These are phyloP conservation scores for Florisuga fusca DNA, from an alignment of 2,797 vertebrate genomes.

Conservation along the genomic window DNA sequence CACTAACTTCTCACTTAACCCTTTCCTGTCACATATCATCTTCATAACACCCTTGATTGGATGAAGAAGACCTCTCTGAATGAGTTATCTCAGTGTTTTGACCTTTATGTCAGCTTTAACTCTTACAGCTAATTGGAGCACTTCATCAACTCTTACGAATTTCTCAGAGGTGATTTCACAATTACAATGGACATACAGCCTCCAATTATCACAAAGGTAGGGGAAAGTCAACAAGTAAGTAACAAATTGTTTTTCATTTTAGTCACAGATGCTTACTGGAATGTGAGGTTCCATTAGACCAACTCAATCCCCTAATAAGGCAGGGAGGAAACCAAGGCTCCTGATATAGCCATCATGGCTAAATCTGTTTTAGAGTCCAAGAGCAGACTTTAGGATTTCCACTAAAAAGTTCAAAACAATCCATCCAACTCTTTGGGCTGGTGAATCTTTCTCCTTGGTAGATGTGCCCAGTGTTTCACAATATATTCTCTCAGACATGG, in stretches of 20 bases:
- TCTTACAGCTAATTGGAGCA: not conserved
- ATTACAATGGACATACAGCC: not conserved
- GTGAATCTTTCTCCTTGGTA: slow-evolving; percentile 8
- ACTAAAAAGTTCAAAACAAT: slow-evolving; percentile 9
- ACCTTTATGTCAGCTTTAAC: not conserved
- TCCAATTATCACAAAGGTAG: not conserved
- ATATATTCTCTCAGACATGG: not conserved
- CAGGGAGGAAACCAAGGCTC: not conserved
- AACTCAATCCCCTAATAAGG: not conserved
- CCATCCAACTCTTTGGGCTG: not conserved
- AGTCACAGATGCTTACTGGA: not conserved
- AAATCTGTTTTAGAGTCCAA: not conserved
- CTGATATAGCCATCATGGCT: not conserved
- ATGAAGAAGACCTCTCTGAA: not conserved
- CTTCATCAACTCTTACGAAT: not conserved
- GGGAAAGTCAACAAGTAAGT: not conserved
- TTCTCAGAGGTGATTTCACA: not conserved
- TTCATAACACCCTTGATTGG: not conserved
- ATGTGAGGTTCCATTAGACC: not conserved
- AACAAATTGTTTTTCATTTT: not conserved
- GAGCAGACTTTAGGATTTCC: slow-evolving; percentile 4
- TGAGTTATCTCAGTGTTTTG: not conserved
- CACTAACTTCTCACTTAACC: not conserved
- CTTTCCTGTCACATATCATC: not conserved
- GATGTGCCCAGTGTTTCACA: slow-evolving; percentile 20